phyloP scores from a whole-genome alignment of 2,797 vertebrate genomes.

The Amazonetta brasiliensis region DNA sequence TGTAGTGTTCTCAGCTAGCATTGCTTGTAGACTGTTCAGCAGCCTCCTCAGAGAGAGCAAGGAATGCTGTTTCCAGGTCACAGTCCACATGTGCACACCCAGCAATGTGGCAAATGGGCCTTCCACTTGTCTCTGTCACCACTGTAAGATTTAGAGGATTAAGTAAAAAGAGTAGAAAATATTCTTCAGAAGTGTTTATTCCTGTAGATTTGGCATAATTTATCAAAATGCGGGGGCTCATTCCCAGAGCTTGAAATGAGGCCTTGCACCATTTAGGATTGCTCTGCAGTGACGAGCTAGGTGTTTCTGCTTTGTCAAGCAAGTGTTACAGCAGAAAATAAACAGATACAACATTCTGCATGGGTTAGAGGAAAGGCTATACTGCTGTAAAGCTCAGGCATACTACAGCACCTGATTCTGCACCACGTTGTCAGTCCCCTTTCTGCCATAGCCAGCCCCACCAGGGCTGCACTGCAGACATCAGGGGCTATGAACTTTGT shows the following conservation, averaged over 20 bases:
- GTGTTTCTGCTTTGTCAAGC: background rate
- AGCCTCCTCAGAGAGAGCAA: background rate
- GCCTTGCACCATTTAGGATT: background rate
- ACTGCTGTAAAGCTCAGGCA: background rate
- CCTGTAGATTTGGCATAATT: background rate
- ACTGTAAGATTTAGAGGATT: background rate
- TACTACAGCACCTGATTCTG: background rate
- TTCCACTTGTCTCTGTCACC: background rate
- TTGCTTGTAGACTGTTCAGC: conserved; percentile 14
- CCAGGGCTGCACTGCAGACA: background rate
- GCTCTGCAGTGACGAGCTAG: background rate
- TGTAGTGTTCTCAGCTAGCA: background rate
- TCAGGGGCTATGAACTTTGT: conserved; percentile 6
- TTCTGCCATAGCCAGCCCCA: background rate
- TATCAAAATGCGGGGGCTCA: background rate
- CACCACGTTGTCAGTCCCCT: background rate
- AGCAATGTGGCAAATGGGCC: background rate
- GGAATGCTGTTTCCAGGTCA: background rate
- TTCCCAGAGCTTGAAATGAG: background rate
- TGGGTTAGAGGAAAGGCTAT: background rate
- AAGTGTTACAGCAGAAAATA: background rate
- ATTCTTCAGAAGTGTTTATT: background rate
- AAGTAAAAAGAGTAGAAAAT: background rate
- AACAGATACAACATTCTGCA: background rate
- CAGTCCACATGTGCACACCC: background rate